phyloP scores from a whole-genome alignment of 2,797 vertebrate species.

The Mareca strepera region DNA sequence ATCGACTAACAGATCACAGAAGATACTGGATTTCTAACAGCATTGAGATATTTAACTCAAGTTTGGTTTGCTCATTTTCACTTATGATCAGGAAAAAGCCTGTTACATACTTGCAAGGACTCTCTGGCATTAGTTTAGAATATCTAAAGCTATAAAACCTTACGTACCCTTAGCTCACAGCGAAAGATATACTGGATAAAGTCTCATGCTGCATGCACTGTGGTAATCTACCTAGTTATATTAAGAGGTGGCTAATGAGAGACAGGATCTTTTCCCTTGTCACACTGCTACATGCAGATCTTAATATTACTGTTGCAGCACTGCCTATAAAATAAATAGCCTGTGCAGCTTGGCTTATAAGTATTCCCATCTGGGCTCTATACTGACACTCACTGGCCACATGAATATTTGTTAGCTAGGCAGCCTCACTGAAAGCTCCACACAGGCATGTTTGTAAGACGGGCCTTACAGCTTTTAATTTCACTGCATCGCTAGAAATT shows the following conservation, averaged over 20 bases:
- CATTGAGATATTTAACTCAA: not conserved
- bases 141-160: not conserved
- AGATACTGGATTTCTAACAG: not conserved
- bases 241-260: not conserved
- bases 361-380: not conserved
- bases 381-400: not conserved
- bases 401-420: not conserved
- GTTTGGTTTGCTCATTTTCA: not conserved
- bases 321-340: not conserved
- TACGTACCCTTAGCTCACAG: not conserved
- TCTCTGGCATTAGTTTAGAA: not conserved
- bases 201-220: not conserved
- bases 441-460: fast-evolving
- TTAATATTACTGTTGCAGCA: not conserved
- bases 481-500: not conserved
- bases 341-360: not conserved
- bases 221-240: not conserved
- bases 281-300: not conserved
- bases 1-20: not conserved
- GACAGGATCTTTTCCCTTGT: not conserved
- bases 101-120: not conserved
- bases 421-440: not conserved
- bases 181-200: not conserved
- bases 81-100: not conserved
- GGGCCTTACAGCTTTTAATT: not conserved